phyloP scores from a whole-genome alignment of 2,113 vertebrate species.

The Sinocyclocheilus rhinocerous region DNA sequence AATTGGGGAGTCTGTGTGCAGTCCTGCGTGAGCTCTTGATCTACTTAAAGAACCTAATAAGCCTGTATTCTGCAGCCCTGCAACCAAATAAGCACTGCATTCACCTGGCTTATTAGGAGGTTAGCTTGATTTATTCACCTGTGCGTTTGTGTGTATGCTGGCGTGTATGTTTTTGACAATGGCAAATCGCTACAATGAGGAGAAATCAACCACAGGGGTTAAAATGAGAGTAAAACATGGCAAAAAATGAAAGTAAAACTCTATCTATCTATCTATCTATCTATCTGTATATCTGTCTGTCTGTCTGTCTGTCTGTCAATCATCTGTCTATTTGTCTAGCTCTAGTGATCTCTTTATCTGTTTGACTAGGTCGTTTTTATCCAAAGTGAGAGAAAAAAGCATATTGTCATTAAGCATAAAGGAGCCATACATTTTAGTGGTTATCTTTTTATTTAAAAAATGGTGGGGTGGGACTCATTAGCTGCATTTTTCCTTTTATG shows the following conservation, averaged over 20 bases:
- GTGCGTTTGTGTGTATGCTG: slow-evolving; percentile 18
- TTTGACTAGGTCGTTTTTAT: no score
- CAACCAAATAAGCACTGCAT: slow-evolving; percentile 78
- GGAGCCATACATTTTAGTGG: no score
- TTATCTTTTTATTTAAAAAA: no score
- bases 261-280: neutral
- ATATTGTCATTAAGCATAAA: no score
- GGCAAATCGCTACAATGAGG: neutral
- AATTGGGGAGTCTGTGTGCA: slow-evolving; percentile 70
- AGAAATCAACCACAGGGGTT: neutral
- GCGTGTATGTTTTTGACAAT: slow-evolving; percentile 4
- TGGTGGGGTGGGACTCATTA: no score
- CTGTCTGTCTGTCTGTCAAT: neutral
- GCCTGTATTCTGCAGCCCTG: slow-evolving; percentile 72
- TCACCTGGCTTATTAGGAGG: slow-evolving; percentile 75
- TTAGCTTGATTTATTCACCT: slow-evolving; percentile 75
- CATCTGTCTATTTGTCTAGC: neutral
- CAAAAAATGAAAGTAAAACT: neutral
- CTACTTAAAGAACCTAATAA: slow-evolving; percentile 79
- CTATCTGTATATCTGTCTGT: neutral
- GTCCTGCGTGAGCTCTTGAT: slow-evolving; percentile 72
- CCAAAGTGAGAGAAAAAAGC: neutral
- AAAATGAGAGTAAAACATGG: neutral
- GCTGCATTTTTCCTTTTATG: no score
- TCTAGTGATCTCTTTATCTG: no score